Evolutionary conservation across 2,113 vertebrate genomes (phyloP).

Genomic region (Gymnarchus niloticus): DNA sequence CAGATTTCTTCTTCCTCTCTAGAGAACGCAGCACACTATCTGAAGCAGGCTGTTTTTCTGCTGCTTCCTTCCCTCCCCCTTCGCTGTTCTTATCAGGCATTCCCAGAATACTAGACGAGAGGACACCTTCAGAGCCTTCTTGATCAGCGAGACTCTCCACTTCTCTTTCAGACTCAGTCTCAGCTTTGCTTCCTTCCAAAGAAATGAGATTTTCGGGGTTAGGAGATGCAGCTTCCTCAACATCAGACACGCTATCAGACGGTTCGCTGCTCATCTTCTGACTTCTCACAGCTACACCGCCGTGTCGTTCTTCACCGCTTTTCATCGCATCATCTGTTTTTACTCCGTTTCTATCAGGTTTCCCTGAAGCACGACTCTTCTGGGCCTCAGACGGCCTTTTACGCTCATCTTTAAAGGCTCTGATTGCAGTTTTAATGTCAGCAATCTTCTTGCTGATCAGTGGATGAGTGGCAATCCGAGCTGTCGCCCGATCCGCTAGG

Average conservation of each 20-base stretch:
- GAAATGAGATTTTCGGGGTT: background rate
- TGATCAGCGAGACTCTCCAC: background rate
- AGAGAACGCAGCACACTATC: conserved; percentile 28
- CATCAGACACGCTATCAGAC: background rate
- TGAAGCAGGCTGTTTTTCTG: conserved; percentile 31
- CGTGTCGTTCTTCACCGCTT: background rate
- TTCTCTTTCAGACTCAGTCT: conserved; percentile 19
- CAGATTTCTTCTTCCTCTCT: background rate
- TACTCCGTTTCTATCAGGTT: conserved; percentile 40
- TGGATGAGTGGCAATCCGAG: conserved; percentile 78
- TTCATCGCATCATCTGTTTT: background rate
- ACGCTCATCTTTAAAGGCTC: conserved; percentile 81
- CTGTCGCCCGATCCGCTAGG: conserved; percentile 70
- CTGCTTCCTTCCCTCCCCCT: conserved; percentile 28
- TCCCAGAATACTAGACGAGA: background rate
- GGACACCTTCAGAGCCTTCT: background rate
- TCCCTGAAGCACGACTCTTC: conserved; percentile 32
- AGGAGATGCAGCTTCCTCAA: background rate
- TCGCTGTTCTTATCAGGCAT: background rate
- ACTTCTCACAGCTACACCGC: background rate
- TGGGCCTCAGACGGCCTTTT: conserved; percentile 37
- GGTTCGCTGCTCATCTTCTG: conserved; percentile 5
- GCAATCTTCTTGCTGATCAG: conserved; percentile 75
- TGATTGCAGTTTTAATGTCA: conserved; percentile 71
- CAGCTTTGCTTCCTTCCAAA: background rate